Evolutionary conservation across 2,888 invertebrate genomes (phyloP).

Genomic region (Coecobrya sp.): DNA sequence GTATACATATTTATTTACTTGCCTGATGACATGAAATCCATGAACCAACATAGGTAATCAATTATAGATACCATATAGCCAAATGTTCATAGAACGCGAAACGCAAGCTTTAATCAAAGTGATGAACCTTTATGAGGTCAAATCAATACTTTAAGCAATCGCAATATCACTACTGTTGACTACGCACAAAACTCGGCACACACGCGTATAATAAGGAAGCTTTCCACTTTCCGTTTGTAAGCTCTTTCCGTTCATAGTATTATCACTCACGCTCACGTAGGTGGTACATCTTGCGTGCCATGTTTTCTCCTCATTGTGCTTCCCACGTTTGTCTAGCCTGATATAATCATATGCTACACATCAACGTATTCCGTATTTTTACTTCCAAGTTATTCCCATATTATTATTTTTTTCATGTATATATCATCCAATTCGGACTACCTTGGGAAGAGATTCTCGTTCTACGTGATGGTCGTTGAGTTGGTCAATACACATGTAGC

Average conservation of each 20-base stretch:
- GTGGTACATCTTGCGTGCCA: background rate
- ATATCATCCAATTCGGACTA: no score
- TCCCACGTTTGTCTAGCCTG: background rate
- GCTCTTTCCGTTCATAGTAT: background rate
- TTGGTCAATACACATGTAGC: no score
- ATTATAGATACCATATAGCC: background rate
- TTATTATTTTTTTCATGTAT: no score
- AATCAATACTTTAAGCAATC: conserved; percentile 59
- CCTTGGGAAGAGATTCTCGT: no score
- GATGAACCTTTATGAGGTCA: conserved; percentile 68
- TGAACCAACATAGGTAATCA: background rate
- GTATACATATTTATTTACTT: no score
- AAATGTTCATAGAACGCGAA: background rate
- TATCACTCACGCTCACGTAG: background rate
- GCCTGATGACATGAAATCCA: no score
- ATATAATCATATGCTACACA: background rate
- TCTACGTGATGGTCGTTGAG: no score
- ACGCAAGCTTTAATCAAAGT: conserved; percentile 46
- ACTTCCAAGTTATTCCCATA: no score
- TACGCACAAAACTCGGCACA: background rate
- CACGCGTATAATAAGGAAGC: background rate
- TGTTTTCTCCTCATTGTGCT: background rate
- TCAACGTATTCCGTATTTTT: background rate
- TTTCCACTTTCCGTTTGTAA: background rate
- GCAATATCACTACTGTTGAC: background rate